Evolutionary conservation across 2,797 vertebrate species (phyloP), one percentile per base, ranked within the genome.

Genomic region (Anguilla anguilla): DNA sequence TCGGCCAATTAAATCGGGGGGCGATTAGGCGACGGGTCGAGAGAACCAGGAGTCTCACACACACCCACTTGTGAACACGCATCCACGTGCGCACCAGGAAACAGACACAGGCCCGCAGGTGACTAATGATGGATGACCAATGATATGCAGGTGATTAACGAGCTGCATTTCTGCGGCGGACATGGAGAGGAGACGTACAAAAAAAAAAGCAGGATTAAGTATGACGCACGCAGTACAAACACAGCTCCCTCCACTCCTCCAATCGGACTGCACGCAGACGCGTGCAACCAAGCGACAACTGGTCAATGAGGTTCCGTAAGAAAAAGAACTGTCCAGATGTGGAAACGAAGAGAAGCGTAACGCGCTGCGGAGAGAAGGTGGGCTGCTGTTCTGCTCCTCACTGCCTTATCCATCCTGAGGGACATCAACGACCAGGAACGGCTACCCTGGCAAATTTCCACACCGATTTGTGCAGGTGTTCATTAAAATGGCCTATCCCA

Each of bases 81-180:
- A 72, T 28, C 6, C n/a, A 31, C 67, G 25, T n/a, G 22, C 25
- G 31, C 67, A 72, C 67, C 31, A 6, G 25, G 6, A 31, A 11
- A 11, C n/a, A 74, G 15, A 74, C 15, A 74, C 69, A 74, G 72
- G 72, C 25, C 59, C 15, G 13, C 25, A 64, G 25, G 6, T 67
- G 83, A 85, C 72, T 59, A 83, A 87, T 81, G 53, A 87, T 43
- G 39, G 43, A 25, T 67, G 83, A 85, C 72, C 59, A 83, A 85
- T 81, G 53, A 87, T 43, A 43, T 84, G 86, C 85, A 51, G 85
- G 15, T n/a, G 6, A 43, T 17, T 51, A 25, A 82, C 11, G 39
- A 22, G 39, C 39, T 25, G 39, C 22, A 9, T 81, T 74, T 46
- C 39, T 19, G 39, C 43, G 46, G 43, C 43, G 1, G 77, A 81